Percentiles rank a stretch among this genome's conserved stretches.
These are phyloP conservation scores for Steinernema khuongi DNA, from an alignment of 1,140 invertebrate genomes.

Conservation along the genomic window DNA sequence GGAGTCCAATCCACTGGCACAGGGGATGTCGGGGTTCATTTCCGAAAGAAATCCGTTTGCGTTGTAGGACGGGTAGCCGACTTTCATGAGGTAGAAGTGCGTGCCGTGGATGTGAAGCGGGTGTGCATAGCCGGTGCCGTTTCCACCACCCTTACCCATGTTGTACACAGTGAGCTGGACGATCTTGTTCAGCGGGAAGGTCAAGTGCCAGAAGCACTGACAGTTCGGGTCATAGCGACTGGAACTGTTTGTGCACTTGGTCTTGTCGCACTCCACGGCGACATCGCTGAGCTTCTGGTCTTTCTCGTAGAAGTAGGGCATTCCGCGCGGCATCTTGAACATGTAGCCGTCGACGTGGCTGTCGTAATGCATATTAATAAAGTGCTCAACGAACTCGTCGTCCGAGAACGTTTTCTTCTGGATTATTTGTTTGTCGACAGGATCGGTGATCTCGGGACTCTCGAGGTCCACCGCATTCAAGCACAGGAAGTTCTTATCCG, in stretches of 20 bases:
- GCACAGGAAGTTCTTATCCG: slow-evolving; percentile 40
- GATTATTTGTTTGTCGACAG: slow-evolving; percentile 45
- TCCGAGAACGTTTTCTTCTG: slow-evolving; percentile 42
- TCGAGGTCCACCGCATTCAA: slow-evolving; percentile 32
- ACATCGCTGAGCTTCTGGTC: slow-evolving; percentile 34
- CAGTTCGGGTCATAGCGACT: slow-evolving; percentile 39
- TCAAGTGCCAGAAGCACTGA: slow-evolving; percentile 49
- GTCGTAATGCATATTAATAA: slow-evolving; percentile 56
- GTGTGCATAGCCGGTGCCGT: slow-evolving; percentile 50
- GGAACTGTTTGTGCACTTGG: neutral
- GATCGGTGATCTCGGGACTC: slow-evolving; percentile 39
- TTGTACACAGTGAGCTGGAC: slow-evolving; percentile 57
- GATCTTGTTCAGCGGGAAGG: slow-evolving; percentile 47
- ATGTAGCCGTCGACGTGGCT: slow-evolving; percentile 54
- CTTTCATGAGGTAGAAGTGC: slow-evolving; percentile 53
- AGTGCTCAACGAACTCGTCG: slow-evolving; percentile 49
- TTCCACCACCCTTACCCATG: slow-evolving; percentile 50
- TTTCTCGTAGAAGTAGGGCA: slow-evolving; percentile 50
- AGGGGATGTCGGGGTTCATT: slow-evolving; percentile 46
- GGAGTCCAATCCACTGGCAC: slow-evolving; percentile 28
- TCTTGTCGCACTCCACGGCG: slow-evolving; percentile 29
- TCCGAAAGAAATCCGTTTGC: slow-evolving; percentile 35
- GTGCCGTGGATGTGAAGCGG: slow-evolving; percentile 54
- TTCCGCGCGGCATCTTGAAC: slow-evolving; percentile 46
- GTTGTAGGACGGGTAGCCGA: slow-evolving; percentile 46